Base-by-base conservation (phyloP, 2,797 vertebrate species). In the Poliocrania exsul region DNA sequence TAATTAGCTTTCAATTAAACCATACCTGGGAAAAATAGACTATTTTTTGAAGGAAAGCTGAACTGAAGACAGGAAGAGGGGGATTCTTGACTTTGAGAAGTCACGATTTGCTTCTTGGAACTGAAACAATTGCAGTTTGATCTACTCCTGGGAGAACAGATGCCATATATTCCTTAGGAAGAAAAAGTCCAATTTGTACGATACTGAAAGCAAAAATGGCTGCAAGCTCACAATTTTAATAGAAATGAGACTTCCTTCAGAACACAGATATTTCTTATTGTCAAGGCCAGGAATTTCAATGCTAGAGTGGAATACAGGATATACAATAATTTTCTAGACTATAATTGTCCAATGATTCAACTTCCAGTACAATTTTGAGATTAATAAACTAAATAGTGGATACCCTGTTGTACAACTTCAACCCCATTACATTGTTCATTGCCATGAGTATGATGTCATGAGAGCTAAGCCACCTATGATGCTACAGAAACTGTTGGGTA, bases 381-480 rank as follows among this genome's bases (percentile, higher is more conserved):
- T 87, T 62, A 61, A 57, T n/a, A 38, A 95, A 19, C 38, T 60
- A 74, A 31, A 69, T 29, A 58, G 7, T 16, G 18, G 26, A 70
- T 14, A 69, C 17, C 9, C 70, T 8, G 6, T 77, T 62, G 28
- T 65, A 57, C 24, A 40, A 35, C 56, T 94, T 62, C 33, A 85
- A 38, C 60, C 18, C 17, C 24, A 37, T 70, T 33, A 64, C 2
- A 5, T 66, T 79, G 72, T 87, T 67, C 26, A 82, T 37, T 70
- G 35, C 28, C 16, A 37, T 1, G 1, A 51, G 20, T 31, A 44
- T 1, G 1, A 7, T 60, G 18, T 19, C 38, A 64, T 8, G 7
- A 47, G 77, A 69, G 28, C 33, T 44, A 60, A 18, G 33, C 33
- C 47, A 40, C 16, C 21, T 40, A 18, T 35, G 38, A 15, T 4